Conservation (phyloP, 2,797 vertebrate genomes). For the Hippopotamyrus pictus region DNA sequence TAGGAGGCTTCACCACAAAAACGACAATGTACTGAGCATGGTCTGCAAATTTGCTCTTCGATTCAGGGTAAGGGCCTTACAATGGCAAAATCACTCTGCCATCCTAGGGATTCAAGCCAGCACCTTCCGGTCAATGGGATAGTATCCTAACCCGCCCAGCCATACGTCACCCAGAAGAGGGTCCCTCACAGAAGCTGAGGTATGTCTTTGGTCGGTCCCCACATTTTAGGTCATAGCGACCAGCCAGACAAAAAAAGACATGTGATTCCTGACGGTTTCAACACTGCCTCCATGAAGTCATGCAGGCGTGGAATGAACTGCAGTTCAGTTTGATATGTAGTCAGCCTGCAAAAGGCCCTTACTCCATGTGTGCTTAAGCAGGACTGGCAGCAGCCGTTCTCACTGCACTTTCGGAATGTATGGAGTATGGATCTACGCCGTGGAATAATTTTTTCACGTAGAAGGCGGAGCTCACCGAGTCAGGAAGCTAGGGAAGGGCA, state of each 20-base stretch:
- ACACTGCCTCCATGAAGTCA: background rate
- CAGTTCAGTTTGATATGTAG: background rate
- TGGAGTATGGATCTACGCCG: background rate
- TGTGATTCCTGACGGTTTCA: background rate
- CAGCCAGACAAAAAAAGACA: background rate
- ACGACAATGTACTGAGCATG: background rate
- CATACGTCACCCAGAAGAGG: background rate
- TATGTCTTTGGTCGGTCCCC: background rate
- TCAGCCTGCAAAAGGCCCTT: background rate
- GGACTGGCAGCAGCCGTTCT: background rate
- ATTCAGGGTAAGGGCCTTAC: background rate
- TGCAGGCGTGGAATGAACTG: background rate
- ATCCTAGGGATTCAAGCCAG: background rate
- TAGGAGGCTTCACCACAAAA: background rate
- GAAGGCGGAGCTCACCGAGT: slow-evolving; percentile 64
- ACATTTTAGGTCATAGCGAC: background rate
- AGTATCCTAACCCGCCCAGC: background rate
- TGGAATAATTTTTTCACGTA: background rate
- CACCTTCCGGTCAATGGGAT: background rate
- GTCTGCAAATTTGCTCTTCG: background rate
- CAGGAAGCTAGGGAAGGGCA: slow-evolving; percentile 79
- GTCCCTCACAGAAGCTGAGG: background rate
- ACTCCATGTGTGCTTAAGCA: background rate
- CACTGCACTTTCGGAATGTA: background rate
- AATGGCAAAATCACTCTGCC: background rate